These are phyloP conservation scores for Pterophyllum scalare DNA, from an alignment of 2,113 vertebrate species.

Conservation along the genomic window DNA sequence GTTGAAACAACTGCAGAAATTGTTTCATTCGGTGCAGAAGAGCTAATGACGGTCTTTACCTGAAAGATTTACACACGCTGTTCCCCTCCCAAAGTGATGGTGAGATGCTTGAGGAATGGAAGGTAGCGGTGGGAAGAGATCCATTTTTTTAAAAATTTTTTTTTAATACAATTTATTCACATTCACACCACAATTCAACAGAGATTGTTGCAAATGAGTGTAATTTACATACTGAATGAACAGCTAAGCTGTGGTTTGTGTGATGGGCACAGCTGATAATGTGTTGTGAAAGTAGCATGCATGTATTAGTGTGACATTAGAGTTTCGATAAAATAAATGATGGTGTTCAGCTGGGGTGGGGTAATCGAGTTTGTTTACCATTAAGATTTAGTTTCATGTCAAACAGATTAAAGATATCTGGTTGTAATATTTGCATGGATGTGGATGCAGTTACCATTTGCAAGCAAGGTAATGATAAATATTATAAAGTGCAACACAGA, in stretches of 20 bases:
- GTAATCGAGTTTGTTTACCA: neutral
- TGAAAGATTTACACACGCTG: neutral
- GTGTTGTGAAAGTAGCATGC: neutral
- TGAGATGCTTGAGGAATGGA: neutral
- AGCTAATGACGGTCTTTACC: slow-evolving; percentile 9
- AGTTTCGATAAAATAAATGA: neutral
- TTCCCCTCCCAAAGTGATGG: neutral
- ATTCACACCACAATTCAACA: neutral
- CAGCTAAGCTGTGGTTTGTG: neutral
- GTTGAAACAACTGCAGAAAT: slow-evolving; percentile 22
- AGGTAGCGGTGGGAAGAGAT: neutral
- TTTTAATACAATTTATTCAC: neutral
- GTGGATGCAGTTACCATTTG: neutral
- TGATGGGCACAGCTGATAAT: neutral
- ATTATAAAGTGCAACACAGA: neutral
- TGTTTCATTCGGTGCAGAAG: neutral
- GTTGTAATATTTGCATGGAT: neutral
- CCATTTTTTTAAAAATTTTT: neutral
- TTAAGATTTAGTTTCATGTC: neutral
- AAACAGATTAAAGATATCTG: neutral
- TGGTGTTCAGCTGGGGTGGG: neutral
- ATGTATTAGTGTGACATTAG: neutral
- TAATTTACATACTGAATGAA: slow-evolving; percentile 24
- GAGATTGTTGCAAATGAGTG: neutral
- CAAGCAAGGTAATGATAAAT: neutral